Evolutionary conservation across 2,888 invertebrate species (phyloP).

Genomic region (Drosophila infuscata): DNA sequence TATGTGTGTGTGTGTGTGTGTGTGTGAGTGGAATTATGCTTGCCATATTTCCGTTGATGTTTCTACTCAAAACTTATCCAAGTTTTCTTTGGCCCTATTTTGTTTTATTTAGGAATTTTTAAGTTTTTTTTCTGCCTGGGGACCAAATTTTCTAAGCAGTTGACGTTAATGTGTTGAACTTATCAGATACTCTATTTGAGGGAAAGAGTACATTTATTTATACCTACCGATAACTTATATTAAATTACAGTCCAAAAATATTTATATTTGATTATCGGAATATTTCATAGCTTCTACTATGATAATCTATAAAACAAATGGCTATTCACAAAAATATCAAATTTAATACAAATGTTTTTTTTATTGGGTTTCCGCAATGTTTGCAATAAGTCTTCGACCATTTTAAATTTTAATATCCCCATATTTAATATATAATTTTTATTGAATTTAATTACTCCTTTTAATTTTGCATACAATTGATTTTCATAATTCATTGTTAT

Average conservation of each 20-base stretch:
- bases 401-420: neutral
- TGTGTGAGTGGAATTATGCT: slow-evolving; percentile 39
- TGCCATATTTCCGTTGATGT: slow-evolving; percentile 74
- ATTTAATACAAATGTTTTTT: no score
- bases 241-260: neutral
- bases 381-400: neutral
- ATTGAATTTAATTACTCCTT: neutral
- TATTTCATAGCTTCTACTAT: neutral
- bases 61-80: slow-evolving; percentile 63
- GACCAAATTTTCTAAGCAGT: slow-evolving; percentile 41
- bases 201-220: slow-evolving; percentile 4
- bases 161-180: slow-evolving; percentile 25
- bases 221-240: neutral
- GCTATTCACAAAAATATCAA: no score
- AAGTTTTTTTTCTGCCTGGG: slow-evolving; percentile 47
- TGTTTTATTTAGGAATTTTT: slow-evolving; percentile 44
- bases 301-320: no score
- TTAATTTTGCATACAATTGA: neutral
- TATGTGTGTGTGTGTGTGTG: slow-evolving; percentile 11
- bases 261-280: neutral
- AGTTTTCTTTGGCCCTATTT: slow-evolving; percentile 37
- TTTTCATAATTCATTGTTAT: no score
- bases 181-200: slow-evolving; percentile 2
- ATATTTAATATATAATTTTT: neutral
- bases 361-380: no score